Evolutionary conservation across 1,140 invertebrate genomes (phyloP), one percentile per base, ranked within the genome.

Genomic region (Matsumurasca onukii): DNA sequence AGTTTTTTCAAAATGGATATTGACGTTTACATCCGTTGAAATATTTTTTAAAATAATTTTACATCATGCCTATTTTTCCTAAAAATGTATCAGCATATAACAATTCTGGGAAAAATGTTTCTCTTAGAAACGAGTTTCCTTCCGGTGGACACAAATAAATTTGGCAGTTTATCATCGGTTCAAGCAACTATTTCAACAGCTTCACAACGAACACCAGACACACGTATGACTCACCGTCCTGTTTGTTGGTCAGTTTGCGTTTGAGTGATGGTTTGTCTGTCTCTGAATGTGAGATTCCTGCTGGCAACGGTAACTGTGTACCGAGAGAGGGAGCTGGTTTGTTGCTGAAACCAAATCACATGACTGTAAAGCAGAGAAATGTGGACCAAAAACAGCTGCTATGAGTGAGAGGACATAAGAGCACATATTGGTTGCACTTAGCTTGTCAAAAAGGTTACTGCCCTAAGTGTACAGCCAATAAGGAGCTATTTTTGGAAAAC

Each of bases 321-420:
- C 72, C 72, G 1, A 49, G 29, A 5, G 72, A 69, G n/a, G 72
- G 72, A 13, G 62, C 29, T 29, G 72, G 72, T 30, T 71, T 73
- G 62, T 73, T 73, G 45, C 70, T 71, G 39, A 68, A 66, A 68
- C n/a, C 31, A 48, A 48, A 66, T 5, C 17, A 24, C 2, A 51
- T 65, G 13, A 20, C 27, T 12, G 3, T 31, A 24, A 34, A 65
- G 45, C 13, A 45, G 5, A 34, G 29, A 15, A 9, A 27, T 9
- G 22, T 25, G 12, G 3, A 63, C 27, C 22, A 39, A 64, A 64
- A 17, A 20, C 24, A 17, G 17, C n/a, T 24, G 27, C n/a, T 24
- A 17, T n/a, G 17, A 61, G 27, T 17, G 30, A 61, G 57, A 20
- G 17, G 57, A 20, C 24, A 9, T 17, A 30, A 24, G 31, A 20